Evolutionary conservation across 2,797 vertebrate genomes (phyloP), one percentile per base, ranked within the genome.

Genomic region (Heteromormyrus szaboi): DNA sequence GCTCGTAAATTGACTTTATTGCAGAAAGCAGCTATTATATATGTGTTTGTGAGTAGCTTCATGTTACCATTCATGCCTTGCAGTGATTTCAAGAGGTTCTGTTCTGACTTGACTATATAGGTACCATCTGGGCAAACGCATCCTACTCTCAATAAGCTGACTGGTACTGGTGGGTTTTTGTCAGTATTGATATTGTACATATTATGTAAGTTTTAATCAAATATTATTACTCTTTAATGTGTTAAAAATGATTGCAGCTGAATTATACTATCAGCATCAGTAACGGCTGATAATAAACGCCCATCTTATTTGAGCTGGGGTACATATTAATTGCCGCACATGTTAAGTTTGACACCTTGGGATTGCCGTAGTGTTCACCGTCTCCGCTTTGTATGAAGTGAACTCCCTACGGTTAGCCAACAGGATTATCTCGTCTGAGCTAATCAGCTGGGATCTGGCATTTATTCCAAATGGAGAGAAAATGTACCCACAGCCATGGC

Each of bases 361-460:
- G 86, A 65, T 46, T 56, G 33, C 86, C 37, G 14, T 44, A 48
- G 86, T 6, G 22, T 37, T 65, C 33, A 4, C 17, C 29, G 11
- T 19, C 54, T 65, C 85, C 3, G 7, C 29, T 87, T 54, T 86
- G 85, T 62, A 59, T 9, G 56, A 17, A 94, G 94, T 95, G 93
- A 95, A 94, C 94, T 96, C 95, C 94, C 95, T 93, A 90, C 91
- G 92, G 94, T 92, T 96, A 94, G 95, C 91, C 95, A 95, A 91
- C 90, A 89, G 93, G 93, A 95, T 94, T 95, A 95, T 94, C 92
- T 95, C 93, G 95, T 94, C 95, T 94, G 89, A 93, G 92, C 96
- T 96, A 96, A 96, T 96, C 94, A 95, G 94, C 94, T 94, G 95
- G 95, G 95, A 95, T 94, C 93, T 94, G 92, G 92, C 89, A 86